These are phyloP conservation scores for Zygaena filipendulae DNA, from an alignment of 2,888 invertebrate species.

Conservation along the genomic window DNA sequence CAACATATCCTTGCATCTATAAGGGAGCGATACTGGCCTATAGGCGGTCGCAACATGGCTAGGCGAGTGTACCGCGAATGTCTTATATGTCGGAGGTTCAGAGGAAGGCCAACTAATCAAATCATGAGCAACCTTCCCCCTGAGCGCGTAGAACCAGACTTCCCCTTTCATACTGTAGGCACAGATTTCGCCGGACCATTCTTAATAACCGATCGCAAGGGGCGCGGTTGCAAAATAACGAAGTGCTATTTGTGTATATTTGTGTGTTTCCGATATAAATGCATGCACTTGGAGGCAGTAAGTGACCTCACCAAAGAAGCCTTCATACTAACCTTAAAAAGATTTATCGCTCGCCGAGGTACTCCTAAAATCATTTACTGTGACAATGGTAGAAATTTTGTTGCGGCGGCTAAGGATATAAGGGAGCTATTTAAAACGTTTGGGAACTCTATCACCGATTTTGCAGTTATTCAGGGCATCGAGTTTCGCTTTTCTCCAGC, in stretches of 20 bases:
- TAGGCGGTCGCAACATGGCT: conserved; percentile 11
- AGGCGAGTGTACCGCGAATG: too few relatives aligned
- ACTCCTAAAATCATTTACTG: conserved; percentile 3
- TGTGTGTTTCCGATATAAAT: conserved; percentile 8
- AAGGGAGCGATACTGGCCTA: conserved; percentile 11
- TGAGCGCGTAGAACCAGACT: conserved; percentile 1
- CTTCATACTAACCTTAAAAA: conserved; percentile 1
- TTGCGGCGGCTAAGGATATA: conserved; percentile 1
- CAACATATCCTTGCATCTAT: too few relatives aligned
- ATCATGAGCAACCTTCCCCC: neutral
- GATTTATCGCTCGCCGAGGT: conserved; percentile 3
- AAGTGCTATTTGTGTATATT: conserved; percentile 10
- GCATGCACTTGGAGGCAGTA: conserved; percentile 2
- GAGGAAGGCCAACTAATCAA: neutral
- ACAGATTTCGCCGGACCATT: conserved; percentile 9
- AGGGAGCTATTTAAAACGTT: too few relatives aligned
- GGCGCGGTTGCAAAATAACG: conserved; percentile 4
- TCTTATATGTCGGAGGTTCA: neutral
- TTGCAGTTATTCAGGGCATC: conserved; percentile 1
- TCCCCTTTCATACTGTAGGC: conserved; percentile 1
- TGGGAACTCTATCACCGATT: neutral
- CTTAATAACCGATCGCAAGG: conserved; percentile 8
- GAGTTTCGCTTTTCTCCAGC: conserved; percentile 3
- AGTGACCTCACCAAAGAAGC: conserved; percentile 2
- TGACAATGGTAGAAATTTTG: conserved; percentile 2